phyloP scores from a whole-genome alignment of 2,113 vertebrate genomes.

The Hyaena hyaena region DNA sequence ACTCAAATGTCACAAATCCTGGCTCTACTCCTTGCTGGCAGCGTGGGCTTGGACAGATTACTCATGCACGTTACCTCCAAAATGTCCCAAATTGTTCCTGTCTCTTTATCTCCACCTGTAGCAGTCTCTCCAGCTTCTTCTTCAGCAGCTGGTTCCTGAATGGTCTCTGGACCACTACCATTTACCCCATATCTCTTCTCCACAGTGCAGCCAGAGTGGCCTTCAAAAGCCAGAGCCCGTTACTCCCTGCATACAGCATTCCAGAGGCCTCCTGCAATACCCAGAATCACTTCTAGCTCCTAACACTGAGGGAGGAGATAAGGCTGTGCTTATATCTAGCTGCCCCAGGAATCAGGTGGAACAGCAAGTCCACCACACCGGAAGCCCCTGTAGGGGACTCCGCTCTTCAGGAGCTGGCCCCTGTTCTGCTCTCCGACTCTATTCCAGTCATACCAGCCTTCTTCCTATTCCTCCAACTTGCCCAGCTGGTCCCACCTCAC shows the following conservation, averaged over 20 bases:
- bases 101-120: neutral
- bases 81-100: neutral
- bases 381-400: neutral
- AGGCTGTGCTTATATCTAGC: no score
- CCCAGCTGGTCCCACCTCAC: neutral
- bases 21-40: neutral
- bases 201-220: neutral
- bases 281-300: neutral
- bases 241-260: neutral
- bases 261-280: neutral
- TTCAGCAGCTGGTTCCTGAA: neutral
- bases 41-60: neutral
- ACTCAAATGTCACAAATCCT: neutral
- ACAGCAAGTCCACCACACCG: neutral
- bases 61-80: neutral
- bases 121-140: neutral
- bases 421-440: neutral
- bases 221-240: neutral
- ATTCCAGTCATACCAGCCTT: neutral
- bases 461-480: neutral
- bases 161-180: neutral
- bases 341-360: no score
- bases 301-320: neutral
- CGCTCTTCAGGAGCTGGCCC: neutral
- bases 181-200: neutral